These are phyloP conservation scores for Paragorgia papillata DNA, from an alignment of 92 coral and sea anemone species.

Conservation along the genomic window DNA sequence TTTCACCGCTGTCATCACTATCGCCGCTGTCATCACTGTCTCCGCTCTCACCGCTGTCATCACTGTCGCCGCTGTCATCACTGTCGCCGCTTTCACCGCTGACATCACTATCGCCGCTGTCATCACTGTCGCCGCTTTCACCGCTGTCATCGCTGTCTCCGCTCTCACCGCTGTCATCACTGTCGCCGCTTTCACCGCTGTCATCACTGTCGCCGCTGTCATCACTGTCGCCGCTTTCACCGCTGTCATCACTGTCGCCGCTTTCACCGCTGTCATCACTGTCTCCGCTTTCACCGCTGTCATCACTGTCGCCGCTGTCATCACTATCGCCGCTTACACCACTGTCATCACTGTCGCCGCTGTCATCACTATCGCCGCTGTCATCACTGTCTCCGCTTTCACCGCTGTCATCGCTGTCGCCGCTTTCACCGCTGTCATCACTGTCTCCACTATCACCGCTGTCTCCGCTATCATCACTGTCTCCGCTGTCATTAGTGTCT, in stretches of 20 bases:
- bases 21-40: conserved; percentile 25
- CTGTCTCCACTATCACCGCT: conserved; percentile 12
- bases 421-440: conserved; percentile 13
- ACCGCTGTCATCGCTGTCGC: conserved; percentile 12
- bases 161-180: conserved; percentile 38
- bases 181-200: conserved; percentile 33
- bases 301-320: conserved; percentile 6
- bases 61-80: conserved; percentile 1
- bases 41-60: conserved; percentile 11
- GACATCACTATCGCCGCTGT: conserved; percentile 29
- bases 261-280: conserved; percentile 8
- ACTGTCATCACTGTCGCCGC: conserved; percentile 37
- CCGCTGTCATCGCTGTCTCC: conserved; percentile 44
- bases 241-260: conserved; percentile 16
- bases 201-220: conserved; percentile 46
- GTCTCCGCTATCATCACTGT: not conserved
- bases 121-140: conserved; percentile 34
- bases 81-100: conserved; percentile 20
- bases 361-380: conserved; percentile 29
- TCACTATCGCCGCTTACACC: conserved; percentile 43
- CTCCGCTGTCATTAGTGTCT: not conserved
- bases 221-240: conserved; percentile 12
- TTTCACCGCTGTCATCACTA: conserved; percentile 13
- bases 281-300: conserved; percentile 1
- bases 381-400: conserved; percentile 46